phyloP scores from a whole-genome alignment of 2,797 vertebrate species.

The Microchirus variegatus region DNA sequence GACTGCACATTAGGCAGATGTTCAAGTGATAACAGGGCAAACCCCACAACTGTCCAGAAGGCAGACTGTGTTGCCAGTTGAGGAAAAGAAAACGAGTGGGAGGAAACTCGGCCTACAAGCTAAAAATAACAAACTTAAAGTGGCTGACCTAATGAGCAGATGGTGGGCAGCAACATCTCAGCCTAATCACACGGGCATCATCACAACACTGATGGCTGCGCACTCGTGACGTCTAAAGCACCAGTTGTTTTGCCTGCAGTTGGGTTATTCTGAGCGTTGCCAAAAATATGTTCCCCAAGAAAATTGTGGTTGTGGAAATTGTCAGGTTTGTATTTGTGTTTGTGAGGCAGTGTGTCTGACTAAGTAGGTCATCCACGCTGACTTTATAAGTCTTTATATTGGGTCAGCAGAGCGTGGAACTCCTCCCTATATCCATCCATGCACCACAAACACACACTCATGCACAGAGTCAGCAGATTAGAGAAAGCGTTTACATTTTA shows the following conservation, averaged over 20 bases:
- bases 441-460: constrained; percentile 12
- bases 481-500: constrained; percentile 49
- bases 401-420: constrained; percentile 59
- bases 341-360: constrained; percentile 40
- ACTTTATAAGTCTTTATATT: constrained; percentile 61
- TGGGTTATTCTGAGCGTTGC: constrained; percentile 8
- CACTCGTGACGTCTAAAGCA: constrained; percentile 45
- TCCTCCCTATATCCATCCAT: constrained; percentile 26
- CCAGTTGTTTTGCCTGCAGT: constrained; percentile 25
- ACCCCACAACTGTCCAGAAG: constrained; percentile 29
- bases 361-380: constrained; percentile 69
- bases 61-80: constrained; percentile 47
- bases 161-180: constrained; percentile 43
- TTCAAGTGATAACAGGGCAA: constrained; percentile 30
- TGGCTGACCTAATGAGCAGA: constrained; percentile 61
- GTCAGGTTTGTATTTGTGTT: constrained; percentile 33
- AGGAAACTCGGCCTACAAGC: constrained; percentile 26
- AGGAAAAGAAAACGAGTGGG: constrained; percentile 31
- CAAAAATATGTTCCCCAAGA: neutral
- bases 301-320: constrained; percentile 30
- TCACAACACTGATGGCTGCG: constrained; percentile 21
- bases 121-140: constrained; percentile 56
- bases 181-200: constrained; percentile 27
- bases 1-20: constrained; percentile 54
- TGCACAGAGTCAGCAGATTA: constrained; percentile 55